A percentile compares a stretch with the other conserved stretches of the same genome.
These are phyloP conservation scores for Dermochelys coriacea DNA, from an alignment of 2,797 vertebrate species.

Conservation along the genomic window DNA sequence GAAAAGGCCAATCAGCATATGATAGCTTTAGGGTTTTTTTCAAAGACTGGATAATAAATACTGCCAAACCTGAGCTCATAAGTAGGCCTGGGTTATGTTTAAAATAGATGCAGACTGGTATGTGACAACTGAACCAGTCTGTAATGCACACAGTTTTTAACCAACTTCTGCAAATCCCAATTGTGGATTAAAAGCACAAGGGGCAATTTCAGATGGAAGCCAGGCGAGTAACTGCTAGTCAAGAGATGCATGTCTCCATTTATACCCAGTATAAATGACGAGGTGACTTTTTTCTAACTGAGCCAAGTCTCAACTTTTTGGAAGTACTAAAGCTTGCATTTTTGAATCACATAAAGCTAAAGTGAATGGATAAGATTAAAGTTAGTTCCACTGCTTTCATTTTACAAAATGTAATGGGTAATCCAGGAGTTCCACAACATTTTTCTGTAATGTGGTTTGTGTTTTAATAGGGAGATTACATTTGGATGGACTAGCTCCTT, in stretches of 20 bases:
- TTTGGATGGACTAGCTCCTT: background rate
- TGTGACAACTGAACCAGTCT: fast-evolving
- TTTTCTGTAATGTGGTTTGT: background rate
- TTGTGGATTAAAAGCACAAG: background rate
- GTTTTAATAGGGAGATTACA: background rate
- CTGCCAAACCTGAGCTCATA: background rate
- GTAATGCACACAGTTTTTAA: background rate
- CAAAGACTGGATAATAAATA: background rate
- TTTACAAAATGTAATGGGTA: background rate
- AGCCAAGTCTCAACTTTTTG: background rate
- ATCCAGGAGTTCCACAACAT: background rate
- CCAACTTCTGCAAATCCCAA: too few species aligned
- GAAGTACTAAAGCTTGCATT: background rate
- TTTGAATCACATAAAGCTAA: background rate
- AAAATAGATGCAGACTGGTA: fast-evolving
- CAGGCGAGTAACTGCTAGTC: background rate
- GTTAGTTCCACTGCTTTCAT: background rate
- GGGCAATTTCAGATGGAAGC: background rate
- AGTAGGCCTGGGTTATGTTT: fast-evolving
- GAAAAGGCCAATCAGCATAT: background rate
- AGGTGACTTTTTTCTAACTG: too few species aligned
- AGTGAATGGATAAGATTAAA: background rate
- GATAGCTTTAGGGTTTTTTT: background rate
- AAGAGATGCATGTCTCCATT: fast-evolving
- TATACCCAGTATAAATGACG: fast-evolving